These are phyloP conservation scores for Limnephilus auricula DNA, from an alignment of 2,888 invertebrate genomes.

Conservation along the genomic window DNA sequence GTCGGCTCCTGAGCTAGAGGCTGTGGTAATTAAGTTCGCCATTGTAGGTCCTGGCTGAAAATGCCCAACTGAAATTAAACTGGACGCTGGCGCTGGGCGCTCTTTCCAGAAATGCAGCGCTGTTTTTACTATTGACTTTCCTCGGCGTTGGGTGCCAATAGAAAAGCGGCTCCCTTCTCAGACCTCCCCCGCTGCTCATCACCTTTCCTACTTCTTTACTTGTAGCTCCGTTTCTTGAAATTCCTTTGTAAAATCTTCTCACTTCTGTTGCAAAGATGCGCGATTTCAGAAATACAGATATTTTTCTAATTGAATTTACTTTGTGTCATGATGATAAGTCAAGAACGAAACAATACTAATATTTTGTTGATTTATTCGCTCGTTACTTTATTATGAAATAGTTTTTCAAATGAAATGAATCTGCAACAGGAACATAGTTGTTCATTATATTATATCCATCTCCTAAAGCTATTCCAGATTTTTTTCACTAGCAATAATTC, in stretches of 20 bases:
- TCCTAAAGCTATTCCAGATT: not conserved
- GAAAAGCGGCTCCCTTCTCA: not conserved
- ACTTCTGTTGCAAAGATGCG: not conserved
- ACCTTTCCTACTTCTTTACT: not conserved
- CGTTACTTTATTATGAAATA: not conserved
- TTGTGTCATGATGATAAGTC: not conserved
- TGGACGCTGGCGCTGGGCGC: slow-evolving; percentile 4
- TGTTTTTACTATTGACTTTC: slow-evolving; percentile 23
- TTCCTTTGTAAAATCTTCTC: not conserved
- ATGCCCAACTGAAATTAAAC: slow-evolving; percentile 47
- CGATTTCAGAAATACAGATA: not conserved
- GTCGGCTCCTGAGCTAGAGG: slow-evolving; percentile 8
- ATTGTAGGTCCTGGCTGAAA: slow-evolving; percentile 27
- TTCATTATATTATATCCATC: not conserved
- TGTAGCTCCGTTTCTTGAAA: not conserved
- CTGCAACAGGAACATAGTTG: not conserved
- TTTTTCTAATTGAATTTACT: not conserved
- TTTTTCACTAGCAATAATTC: not conserved
- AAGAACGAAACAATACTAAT: not conserved
- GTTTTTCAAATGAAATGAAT: not conserved
- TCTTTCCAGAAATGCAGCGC: slow-evolving; percentile 9
- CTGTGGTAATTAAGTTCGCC: slow-evolving; percentile 44
- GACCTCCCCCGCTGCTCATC: not conserved
- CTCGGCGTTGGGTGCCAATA: not conserved
- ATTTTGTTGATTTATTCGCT: not conserved